phyloP scores from a whole-genome alignment of 1,140 invertebrate genomes.

The Periplaneta americana region DNA sequence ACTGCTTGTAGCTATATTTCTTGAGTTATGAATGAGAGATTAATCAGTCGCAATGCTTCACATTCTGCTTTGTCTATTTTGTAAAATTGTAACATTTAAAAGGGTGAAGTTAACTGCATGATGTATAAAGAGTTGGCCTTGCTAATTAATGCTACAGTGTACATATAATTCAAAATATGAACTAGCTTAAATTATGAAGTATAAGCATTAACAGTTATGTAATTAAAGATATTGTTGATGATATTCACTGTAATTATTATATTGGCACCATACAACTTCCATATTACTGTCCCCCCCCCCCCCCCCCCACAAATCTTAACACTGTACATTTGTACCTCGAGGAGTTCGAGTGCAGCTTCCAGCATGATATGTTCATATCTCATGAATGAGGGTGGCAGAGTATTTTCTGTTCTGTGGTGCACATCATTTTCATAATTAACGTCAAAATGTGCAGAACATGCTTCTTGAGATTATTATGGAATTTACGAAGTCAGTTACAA shows the following conservation, averaged over 20 bases:
- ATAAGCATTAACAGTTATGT: neutral
- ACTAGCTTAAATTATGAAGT: neutral
- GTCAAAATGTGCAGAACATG: too few species aligned
- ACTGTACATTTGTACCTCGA: neutral
- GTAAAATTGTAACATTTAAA: neutral
- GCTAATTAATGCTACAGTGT: neutral
- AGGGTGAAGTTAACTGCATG: neutral
- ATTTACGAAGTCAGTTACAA: too few species aligned
- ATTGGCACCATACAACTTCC: neutral
- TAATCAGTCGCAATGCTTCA: neutral
- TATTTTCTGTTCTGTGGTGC: neutral
- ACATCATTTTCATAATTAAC: too few species aligned
- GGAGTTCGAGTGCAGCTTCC: neutral
- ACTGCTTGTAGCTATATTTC: neutral
- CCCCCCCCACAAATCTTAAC: neutral
- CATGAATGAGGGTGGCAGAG: neutral
- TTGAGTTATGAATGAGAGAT: neutral
- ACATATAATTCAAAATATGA: neutral
- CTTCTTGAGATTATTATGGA: too few species aligned
- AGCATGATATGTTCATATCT: neutral
- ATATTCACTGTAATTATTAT: neutral
- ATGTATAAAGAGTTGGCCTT: neutral
- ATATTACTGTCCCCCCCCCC: too few species aligned
- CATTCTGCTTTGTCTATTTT: neutral
- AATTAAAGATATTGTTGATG: neutral